A percentile compares a stretch with the other conserved stretches of the same genome.
Evolutionary conservation across 2,113 vertebrate species (phyloP).

Genomic region (Ictalurus furcatus): DNA sequence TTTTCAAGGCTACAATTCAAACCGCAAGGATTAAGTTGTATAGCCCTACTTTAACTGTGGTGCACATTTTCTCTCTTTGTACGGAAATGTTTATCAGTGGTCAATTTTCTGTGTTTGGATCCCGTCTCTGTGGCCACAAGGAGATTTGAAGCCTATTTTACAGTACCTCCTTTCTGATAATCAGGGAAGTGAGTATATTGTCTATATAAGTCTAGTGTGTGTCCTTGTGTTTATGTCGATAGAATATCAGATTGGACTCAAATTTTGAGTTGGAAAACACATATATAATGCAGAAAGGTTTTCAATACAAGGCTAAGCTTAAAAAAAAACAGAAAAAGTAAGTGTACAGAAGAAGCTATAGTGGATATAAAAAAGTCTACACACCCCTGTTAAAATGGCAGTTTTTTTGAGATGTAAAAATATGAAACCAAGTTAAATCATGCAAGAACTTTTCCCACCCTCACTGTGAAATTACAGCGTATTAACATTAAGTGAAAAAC

Average conservation of each 20-base stretch:
- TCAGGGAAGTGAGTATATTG: slow-evolving; percentile 51
- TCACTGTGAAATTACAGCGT: too few relatives aligned
- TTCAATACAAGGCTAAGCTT: not conserved
- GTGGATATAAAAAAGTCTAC: not conserved
- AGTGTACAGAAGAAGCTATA: not conserved
- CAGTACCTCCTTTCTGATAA: slow-evolving; percentile 55
- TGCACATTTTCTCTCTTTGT: slow-evolving; percentile 4
- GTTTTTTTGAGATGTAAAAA: too few relatives aligned
- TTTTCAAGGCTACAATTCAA: not conserved
- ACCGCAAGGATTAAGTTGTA: not conserved
- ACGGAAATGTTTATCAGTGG: not conserved
- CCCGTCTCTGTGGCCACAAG: not conserved
- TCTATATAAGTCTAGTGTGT: slow-evolving; percentile 15
- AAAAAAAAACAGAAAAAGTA: not conserved
- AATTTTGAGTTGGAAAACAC: not conserved
- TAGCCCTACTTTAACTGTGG: not conserved
- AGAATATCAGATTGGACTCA: not conserved
- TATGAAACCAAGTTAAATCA: too few relatives aligned
- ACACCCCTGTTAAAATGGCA: too few relatives aligned
- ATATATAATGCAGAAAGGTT: not conserved
- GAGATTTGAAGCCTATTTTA: slow-evolving; percentile 53
- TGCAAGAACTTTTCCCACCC: too few relatives aligned
- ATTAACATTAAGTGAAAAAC: too few relatives aligned
- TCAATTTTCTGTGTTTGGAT: not conserved
- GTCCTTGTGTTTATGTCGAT: not conserved